Evolutionary conservation across 2,113 vertebrate genomes (phyloP).

Genomic region (Columbina picui): DNA sequence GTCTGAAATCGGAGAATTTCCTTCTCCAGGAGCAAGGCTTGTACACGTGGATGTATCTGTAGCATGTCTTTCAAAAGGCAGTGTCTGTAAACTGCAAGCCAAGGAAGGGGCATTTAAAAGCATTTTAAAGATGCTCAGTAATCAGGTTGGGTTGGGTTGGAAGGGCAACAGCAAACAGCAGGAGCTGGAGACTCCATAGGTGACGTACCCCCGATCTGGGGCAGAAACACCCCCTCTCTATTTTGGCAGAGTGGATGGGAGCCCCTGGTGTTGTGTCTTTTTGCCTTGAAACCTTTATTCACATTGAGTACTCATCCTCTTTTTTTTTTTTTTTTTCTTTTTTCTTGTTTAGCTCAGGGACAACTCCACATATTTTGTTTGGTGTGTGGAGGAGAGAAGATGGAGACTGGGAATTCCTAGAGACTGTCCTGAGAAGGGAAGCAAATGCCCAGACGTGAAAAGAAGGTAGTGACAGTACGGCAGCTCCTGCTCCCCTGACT

Average conservation of each 20-base stretch:
- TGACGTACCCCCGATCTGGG: not conserved
- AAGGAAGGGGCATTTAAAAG: not conserved
- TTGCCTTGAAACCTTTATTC: not conserved
- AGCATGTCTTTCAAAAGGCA: not conserved
- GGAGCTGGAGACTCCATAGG: not conserved
- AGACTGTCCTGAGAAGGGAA: fast-evolving
- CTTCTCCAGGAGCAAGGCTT: not conserved
- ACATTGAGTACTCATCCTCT: fast-evolving
- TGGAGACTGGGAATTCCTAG: not conserved
- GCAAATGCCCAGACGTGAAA: not conserved
- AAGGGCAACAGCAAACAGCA: not conserved
- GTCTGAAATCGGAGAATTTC: not conserved
- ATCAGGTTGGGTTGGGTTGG: not conserved
- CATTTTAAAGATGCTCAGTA: not conserved
- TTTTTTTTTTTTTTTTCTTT: not conserved
- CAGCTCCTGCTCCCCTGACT: fast-evolving
- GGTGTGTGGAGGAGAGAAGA: not conserved
- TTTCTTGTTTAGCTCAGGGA: not conserved
- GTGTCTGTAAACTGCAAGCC: not conserved
- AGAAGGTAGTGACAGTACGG: fast-evolving
- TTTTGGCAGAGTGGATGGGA: not conserved
- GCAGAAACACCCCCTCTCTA: not conserved
- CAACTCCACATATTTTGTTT: fast-evolving
- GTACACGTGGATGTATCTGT: not conserved
- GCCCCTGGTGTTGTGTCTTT: not conserved